These are phyloP conservation scores for Prinia subflava DNA, from an alignment of 2,113 vertebrate genomes.

Conservation along the genomic window DNA sequence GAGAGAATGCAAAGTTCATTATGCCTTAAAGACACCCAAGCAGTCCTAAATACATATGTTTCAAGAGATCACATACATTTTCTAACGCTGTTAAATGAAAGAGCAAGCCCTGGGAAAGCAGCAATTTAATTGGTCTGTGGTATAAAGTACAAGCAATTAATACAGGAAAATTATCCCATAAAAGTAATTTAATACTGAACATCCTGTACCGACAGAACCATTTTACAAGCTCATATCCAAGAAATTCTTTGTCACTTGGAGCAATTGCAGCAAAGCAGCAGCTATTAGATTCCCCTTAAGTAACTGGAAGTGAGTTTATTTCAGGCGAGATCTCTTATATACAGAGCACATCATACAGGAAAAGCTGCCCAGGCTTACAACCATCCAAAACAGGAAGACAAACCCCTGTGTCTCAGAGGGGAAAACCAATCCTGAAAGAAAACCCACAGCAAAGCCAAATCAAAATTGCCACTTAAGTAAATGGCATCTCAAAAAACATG, in stretches of 20 bases:
- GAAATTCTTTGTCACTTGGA: slow-evolving; percentile 29
- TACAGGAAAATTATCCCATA: slow-evolving; percentile 43
- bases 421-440: slow-evolving; percentile 49
- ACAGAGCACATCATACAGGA: slow-evolving; percentile 43
- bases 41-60: neutral
- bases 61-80: neutral
- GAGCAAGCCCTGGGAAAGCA: neutral
- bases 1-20: neutral
- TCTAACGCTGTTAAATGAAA: neutral
- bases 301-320: slow-evolving; percentile 67
- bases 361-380: slow-evolving; percentile 48
- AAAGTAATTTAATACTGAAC: slow-evolving; percentile 51
- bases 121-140: neutral
- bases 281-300: slow-evolving; percentile 43
- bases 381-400: slow-evolving; percentile 63
- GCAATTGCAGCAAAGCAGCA: slow-evolving; percentile 12
- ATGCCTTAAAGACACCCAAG: neutral
- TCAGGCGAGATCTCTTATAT: slow-evolving; percentile 55
- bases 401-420: slow-evolving; percentile 26
- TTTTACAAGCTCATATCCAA: slow-evolving; percentile 48
- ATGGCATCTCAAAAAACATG: neutral
- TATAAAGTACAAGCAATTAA: slow-evolving; percentile 45
- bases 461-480: slow-evolving; percentile 47
- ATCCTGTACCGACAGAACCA: slow-evolving; percentile 34
- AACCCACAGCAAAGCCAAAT: slow-evolving; percentile 20